Conservation (phyloP, 2,113 vertebrate genomes). For the Gymnarchus niloticus region DNA sequence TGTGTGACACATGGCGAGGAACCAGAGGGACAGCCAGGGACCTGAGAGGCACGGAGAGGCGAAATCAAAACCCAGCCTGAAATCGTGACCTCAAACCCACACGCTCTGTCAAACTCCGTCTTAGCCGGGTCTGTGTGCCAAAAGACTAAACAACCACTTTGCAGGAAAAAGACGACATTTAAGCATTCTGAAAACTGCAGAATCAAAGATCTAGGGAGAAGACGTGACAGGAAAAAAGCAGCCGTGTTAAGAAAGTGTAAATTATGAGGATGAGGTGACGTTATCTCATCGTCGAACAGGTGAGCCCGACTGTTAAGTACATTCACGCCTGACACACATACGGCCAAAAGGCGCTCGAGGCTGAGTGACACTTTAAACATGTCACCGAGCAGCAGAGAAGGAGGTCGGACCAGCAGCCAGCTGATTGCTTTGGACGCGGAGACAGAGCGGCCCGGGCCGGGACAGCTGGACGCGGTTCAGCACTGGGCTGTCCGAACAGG, state of each 20-base stretch:
- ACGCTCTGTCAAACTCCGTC: background rate
- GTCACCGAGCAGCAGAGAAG: background rate
- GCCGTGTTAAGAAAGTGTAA: background rate
- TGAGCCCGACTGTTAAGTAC: background rate
- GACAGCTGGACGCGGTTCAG: background rate
- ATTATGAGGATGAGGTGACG: background rate
- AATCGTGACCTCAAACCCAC: background rate
- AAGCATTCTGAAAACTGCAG: background rate
- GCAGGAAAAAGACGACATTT: background rate
- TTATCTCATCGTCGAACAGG: background rate
- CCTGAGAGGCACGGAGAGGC: background rate
- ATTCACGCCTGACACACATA: background rate
- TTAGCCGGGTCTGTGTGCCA: background rate
- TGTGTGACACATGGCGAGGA: background rate
- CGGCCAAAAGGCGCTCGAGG: background rate
- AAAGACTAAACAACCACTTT: too few relatives aligned
- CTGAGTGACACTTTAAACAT: background rate
- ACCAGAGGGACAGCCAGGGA: background rate
- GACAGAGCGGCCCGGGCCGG: background rate
- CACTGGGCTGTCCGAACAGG: background rate
- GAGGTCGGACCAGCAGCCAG: background rate
- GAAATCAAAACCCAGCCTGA: background rate
- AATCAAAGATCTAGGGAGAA: background rate
- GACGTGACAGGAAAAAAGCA: background rate
- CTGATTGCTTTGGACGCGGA: background rate